Base-by-base conservation (phyloP, 2,797 vertebrate genomes). In the Hemitrygon akajei region DNA sequence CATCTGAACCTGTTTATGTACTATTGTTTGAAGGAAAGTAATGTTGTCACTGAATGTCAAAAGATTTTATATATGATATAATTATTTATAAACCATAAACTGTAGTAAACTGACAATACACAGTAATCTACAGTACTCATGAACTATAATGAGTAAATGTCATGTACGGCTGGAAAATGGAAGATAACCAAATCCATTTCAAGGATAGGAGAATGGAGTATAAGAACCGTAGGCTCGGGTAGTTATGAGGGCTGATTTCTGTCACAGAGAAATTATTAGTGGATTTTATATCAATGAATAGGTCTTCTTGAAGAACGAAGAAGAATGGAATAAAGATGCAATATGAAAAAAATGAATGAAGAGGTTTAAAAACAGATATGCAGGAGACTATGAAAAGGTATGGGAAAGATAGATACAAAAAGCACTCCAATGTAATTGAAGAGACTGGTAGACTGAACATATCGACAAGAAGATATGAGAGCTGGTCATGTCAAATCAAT, bases 181-280 rank as follows among this genome's bases (percentile, higher is more conserved):
- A 89, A 89, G 86, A 34, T 89, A 89, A 89, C 58, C 86, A 89
- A 89, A 34, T 7, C 86, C n/a, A 66, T 66, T 66, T 87, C 18
- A 7, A 7, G 58, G 58, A 2, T 11, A n/a, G 84, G 27, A 27
- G 10, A 25, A 84, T 81, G 37, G 16, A 56, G 40, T 40, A 87
- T n/a, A n/a, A 87, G 30, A 63, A 66, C 27, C 63, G 30, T n/a
- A 87, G n/a, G 58, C 3, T n/a, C 60, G n/a, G 7, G 27, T 63
- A 87, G n/a, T 87, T 60, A 18, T 30, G 60, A 56, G 4, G 12
- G 27, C 27, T 86, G 82, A 86, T 58, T n/a, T 86, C 27, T 30
- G 27, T n/a, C 82, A 86, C 11, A 7, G 30, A 30, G 58, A 87
- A 63, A 60, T 14, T 16, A 10, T 87, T 63, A 18, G 63, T 63